Base-by-base conservation (phyloP, 2,113 vertebrate genomes). In the Uria lomvia region DNA sequence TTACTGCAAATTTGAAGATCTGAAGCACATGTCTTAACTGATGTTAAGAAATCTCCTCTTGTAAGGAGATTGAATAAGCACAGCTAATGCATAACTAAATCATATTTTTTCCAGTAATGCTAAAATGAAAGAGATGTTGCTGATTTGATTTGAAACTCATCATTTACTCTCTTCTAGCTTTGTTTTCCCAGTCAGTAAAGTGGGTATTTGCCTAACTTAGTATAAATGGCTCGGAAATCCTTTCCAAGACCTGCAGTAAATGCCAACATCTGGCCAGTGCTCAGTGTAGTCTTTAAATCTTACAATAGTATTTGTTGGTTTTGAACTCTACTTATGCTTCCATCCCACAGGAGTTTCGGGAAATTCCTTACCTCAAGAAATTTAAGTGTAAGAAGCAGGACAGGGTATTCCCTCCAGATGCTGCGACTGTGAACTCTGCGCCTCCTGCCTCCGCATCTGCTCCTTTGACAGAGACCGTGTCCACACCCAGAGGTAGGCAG, bases 341-440 rank as follows among this genome's bases (percentile, higher is more conserved):
- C 26, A 93, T 96, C 95, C 14, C 59, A 62, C 78, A 99, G 99
- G 99, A 99, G 95, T 99, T 99, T 90, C 97, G 98, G 12, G 99
- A 99, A 97, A 98, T 99, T 87, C 94, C 99, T 45, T 99, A 99
- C 96, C 96, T 99, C 83, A 99, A 99, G 97, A 99, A 99, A 96
- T 98, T 99, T 91, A 99, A 99, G 96, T 98, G 99, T 94, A 99
- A 99, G 96, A 98, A 97, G 15, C 99, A 99, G 94, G 98, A 99
- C 91, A 98, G 99, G 14, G 38, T 98, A 21, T 99, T 99, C 83
- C 98, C 98, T 43, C 99, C 98, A 16, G 98, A 97, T 36, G 50
- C 94, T 87, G 36, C 90, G 0, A 74, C 98, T 2, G 74, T 47
- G 27, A 94, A 96, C 12, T 90, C 93, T 0, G 80, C 40, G 2